Conservation (phyloP, 2,113 vertebrate genomes). For the Oxygymnocypris stewartii region DNA sequence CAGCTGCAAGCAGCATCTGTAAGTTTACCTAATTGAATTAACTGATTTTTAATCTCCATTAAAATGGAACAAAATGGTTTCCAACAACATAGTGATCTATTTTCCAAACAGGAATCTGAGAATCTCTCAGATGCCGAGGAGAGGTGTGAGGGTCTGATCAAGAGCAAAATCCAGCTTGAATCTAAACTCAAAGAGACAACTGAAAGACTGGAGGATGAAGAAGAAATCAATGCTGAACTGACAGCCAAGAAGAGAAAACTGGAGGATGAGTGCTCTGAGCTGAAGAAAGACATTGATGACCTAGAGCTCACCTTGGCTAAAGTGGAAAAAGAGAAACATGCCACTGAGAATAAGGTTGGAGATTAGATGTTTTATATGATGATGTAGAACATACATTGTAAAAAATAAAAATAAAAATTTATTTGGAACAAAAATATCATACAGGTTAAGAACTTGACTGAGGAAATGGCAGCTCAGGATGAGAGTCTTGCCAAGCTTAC, state of each 20-base stretch:
- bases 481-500: conserved; percentile 81
- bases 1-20: conserved; percentile 56
- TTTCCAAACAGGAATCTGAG: conserved; percentile 70
- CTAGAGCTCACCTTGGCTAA: conserved; percentile 80
- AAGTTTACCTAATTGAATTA: conserved; percentile 70
- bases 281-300: conserved; percentile 86
- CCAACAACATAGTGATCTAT: too few species aligned
- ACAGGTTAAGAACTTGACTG: conserved; percentile 44
- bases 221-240: conserved; percentile 85
- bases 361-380: background rate
- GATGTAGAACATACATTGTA: background rate
- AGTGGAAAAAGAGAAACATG: conserved; percentile 91
- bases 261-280: conserved; percentile 83
- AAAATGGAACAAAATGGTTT: background rate
- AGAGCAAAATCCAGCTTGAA: conserved; percentile 89
- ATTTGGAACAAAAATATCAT: conserved; percentile 69
- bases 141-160: conserved; percentile 87
- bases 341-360: conserved; percentile 72
- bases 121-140: conserved; percentile 82
- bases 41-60: background rate
- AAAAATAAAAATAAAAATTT: too few species aligned
- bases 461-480: conserved; percentile 79
- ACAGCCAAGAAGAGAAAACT: conserved; percentile 83
- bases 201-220: conserved; percentile 84
- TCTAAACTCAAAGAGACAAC: conserved; percentile 86